Evolutionary conservation across 2,113 vertebrate species (phyloP).

Genomic region (Cryptotis parvus): DNA sequence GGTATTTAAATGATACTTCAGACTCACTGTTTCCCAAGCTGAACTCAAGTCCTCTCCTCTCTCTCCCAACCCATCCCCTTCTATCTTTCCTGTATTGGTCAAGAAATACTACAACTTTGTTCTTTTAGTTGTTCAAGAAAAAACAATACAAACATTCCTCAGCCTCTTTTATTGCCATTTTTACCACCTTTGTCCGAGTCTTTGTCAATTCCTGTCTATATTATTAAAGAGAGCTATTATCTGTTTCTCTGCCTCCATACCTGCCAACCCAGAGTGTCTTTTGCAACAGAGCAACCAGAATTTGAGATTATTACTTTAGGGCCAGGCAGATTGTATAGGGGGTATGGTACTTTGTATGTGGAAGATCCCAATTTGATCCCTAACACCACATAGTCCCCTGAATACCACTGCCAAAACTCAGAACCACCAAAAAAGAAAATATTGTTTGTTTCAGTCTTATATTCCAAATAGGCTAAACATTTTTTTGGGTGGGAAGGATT

Average conservation of each 20-base stretch:
- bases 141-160: background rate
- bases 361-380: too few relatives aligned
- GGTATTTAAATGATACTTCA: background rate
- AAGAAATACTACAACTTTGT: background rate
- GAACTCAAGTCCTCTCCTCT: rapidly evolving
- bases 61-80: background rate
- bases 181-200: background rate
- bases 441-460: too few relatives aligned
- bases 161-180: background rate
- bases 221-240: background rate
- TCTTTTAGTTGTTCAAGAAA: background rate
- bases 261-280: background rate
- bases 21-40: background rate
- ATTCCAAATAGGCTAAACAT: too few relatives aligned
- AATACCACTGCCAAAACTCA: too few relatives aligned
- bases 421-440: too few relatives aligned
- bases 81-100: background rate
- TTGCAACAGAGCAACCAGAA: background rate
- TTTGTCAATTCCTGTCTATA: background rate
- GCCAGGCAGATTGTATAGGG: background rate
- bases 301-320: background rate
- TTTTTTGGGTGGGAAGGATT: too few relatives aligned
- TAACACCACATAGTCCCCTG: too few relatives aligned
- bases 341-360: too few relatives aligned
- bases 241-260: background rate